A percentile compares a stretch with the other conserved stretches of the same genome.
phyloP scores from a whole-genome alignment of 2,888 invertebrate genomes.

The Hemithea aestivaria region DNA sequence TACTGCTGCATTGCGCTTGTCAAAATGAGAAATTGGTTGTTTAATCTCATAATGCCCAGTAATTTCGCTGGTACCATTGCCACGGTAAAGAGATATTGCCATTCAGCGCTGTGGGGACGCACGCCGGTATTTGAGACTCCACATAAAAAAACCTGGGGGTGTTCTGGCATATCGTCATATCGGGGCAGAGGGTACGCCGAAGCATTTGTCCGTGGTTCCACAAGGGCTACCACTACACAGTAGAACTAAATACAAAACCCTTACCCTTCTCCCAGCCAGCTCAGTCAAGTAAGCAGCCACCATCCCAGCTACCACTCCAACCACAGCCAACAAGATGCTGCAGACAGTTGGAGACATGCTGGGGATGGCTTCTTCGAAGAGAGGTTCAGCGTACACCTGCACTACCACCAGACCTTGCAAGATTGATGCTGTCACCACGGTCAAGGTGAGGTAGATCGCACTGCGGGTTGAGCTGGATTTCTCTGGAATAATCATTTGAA shows the following conservation, averaged over 20 bases:
- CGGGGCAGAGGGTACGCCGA: too few species aligned
- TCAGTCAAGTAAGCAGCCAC: constrained; percentile 53
- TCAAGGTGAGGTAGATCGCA: constrained; percentile 39
- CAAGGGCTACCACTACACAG: too few species aligned
- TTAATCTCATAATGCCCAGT: too few species aligned
- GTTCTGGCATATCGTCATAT: too few species aligned
- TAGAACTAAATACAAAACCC: constrained; percentile 15
- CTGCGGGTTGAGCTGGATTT: constrained; percentile 50
- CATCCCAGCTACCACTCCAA: constrained; percentile 40
- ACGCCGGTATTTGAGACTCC: too few species aligned
- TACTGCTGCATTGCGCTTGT: too few species aligned
- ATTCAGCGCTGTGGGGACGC: too few species aligned
- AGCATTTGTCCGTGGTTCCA: too few species aligned
- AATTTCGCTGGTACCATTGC: too few species aligned
- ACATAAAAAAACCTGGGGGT: too few species aligned
- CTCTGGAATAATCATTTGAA: constrained; percentile 35
- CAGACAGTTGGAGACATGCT: constrained; percentile 47
- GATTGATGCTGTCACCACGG: constrained; percentile 41
- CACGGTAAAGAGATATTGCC: too few species aligned
- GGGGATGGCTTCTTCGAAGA: constrained; percentile 53
- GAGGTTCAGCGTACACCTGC: constrained; percentile 59
- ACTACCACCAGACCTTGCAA: constrained; percentile 58
- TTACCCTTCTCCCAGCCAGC: constrained; percentile 51
- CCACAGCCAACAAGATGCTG: constrained; percentile 44
- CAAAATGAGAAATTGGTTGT: too few species aligned